Evolutionary conservation across 2,888 invertebrate species (phyloP).

Genomic region (Rhingia campestris): DNA sequence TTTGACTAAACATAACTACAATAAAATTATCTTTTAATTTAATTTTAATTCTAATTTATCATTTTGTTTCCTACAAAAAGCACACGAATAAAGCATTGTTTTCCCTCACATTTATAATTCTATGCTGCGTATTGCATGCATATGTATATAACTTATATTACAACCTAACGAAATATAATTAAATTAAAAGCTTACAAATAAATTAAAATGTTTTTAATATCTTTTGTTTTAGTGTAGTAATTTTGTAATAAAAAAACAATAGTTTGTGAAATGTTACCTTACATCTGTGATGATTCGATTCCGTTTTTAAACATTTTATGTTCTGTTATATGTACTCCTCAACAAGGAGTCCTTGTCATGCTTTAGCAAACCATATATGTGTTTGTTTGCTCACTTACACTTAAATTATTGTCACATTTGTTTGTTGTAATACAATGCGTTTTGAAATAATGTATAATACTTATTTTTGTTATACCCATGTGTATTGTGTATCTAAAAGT

Average conservation of each 20-base stretch:
- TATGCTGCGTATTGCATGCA: constrained; percentile 28
- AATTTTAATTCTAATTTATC: constrained; percentile 36
- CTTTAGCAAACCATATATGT: constrained; percentile 17
- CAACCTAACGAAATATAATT: not conserved
- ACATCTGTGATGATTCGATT: constrained; percentile 15
- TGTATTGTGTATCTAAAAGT: too few relatives aligned
- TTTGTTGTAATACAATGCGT: constrained; percentile 45
- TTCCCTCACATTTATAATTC: constrained; percentile 40
- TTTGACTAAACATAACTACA: constrained; percentile 59
- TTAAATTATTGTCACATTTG: constrained; percentile 72
- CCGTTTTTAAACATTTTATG: not conserved
- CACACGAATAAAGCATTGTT: constrained; percentile 69
- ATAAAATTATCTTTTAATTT: constrained; percentile 2
- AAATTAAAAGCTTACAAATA: constrained; percentile 11
- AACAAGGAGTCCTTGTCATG: not conserved
- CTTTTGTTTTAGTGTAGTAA: not conserved
- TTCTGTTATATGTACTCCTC: constrained; percentile 9
- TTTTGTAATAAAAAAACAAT: constrained; percentile 5
- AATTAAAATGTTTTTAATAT: constrained; percentile 10
- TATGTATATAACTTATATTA: constrained; percentile 4
- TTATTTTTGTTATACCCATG: not conserved
- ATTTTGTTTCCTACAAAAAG: constrained; percentile 59
- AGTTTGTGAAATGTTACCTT: not conserved
- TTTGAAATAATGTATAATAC: not conserved
- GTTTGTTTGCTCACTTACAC: constrained; percentile 43